phyloP scores from a whole-genome alignment of 2,888 invertebrate genomes.

The Diaphora mendica region DNA sequence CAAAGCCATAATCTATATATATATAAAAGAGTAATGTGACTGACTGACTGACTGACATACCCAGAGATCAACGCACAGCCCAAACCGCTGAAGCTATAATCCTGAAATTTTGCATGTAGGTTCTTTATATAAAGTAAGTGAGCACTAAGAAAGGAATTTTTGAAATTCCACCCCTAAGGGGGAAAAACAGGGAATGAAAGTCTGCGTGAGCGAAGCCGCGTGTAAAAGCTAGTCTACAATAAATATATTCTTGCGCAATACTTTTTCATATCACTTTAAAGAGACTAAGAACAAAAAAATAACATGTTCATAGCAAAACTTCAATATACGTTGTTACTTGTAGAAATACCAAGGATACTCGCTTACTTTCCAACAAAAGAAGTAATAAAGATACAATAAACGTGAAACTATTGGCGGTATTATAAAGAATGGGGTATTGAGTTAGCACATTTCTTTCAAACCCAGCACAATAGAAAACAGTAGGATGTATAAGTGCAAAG shows the following conservation, averaged over 20 bases:
- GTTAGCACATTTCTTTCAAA: conserved; percentile 19
- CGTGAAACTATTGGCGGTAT: conserved; percentile 16
- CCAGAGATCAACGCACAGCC: too few relatives aligned
- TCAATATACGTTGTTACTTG: conserved; percentile 12
- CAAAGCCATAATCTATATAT: neutral
- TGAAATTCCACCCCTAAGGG: too few relatives aligned
- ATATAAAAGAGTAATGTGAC: too few relatives aligned
- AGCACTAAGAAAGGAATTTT: too few relatives aligned
- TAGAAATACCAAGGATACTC: conserved; percentile 16
- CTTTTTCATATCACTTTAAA: neutral
- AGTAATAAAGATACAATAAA: conserved; percentile 23
- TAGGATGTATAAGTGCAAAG: conserved; percentile 13
- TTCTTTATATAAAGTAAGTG: too few relatives aligned
- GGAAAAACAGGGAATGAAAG: too few relatives aligned
- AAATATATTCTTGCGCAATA: neutral
- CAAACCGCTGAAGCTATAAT: too few relatives aligned
- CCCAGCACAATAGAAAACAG: conserved; percentile 13
- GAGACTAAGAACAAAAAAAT: conserved; percentile 10
- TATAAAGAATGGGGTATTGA: conserved; percentile 17
- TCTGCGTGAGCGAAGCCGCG: too few relatives aligned
- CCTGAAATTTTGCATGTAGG: too few relatives aligned
- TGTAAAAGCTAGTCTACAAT: too few relatives aligned
- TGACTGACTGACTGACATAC: too few relatives aligned
- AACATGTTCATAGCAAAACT: conserved; percentile 20
- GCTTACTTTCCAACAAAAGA: conserved; percentile 17